Base-by-base conservation (phyloP, 1,140 invertebrate species). In the Hycleus cichorii region DNA sequence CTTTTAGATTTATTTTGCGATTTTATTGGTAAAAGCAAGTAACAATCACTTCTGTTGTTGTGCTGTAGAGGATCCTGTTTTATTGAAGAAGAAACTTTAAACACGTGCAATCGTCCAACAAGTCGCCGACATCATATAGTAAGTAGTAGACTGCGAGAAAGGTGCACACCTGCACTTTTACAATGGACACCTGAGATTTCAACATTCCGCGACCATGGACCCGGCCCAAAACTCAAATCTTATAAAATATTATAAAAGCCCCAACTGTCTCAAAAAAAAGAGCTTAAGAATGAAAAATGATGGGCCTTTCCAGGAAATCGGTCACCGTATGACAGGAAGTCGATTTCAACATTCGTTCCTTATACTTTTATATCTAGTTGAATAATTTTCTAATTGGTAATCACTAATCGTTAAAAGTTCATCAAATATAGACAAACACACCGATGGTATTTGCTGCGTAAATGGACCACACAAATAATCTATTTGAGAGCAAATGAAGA, bases 171-270 rank as follows among this genome's bases (percentile, higher is more conserved):
- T 60, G 59, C 59, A 60, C 51, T 60, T 60, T 60, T 60, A 60
- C 59, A 60, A 60, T 60, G 59, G 54, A 60, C 59, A 60, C 53
- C 59, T 60, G 59, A 60, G 59, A 60, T 60, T 60, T 60, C 59
- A 60, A 60, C 59, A 60, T 60, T 60, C 59, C 59, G 58, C 58
- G 58, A 60, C 58, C 44, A 55, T 55, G 38, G 39, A 43, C 18
- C 8, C 8, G 47, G 47, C 47, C 53, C 49, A 27, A 43, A 45
- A 26, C 47, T 50, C 43, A 46, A 59, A 59, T 54, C 50, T 46
- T 47, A 53, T 51, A 51, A 54, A 54, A 8, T 12, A 10, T 18
- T 7, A n/a, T 39, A 48, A 53, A 59, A 54, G 44, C 39, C 45
- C 46, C 52, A 52, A 49, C 57, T 40, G 38, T 50, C 46, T 58